Evolutionary conservation across 2,797 vertebrate genomes (phyloP).

Genomic region (Sciurus vulgaris): DNA sequence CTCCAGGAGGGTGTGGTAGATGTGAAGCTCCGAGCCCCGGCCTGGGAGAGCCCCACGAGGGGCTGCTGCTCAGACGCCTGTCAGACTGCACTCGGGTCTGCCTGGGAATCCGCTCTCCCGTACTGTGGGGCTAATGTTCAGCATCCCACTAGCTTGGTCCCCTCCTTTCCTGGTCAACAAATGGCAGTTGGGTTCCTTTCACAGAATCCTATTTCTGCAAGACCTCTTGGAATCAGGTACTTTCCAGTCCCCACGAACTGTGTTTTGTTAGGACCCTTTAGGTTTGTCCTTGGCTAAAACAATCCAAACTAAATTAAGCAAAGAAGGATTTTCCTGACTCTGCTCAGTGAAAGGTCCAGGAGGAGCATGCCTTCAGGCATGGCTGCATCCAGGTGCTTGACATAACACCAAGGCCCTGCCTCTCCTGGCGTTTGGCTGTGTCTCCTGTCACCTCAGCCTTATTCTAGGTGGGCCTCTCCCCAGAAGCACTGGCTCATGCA

Average conservation of each 20-base stretch:
- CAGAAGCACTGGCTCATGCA: not conserved
- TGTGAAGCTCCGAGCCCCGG: too few relatives aligned
- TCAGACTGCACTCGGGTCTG: too few relatives aligned
- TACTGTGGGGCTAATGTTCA: not conserved
- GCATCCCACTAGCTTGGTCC: fast-evolving
- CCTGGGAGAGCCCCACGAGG: too few relatives aligned
- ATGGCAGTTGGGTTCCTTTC: too few relatives aligned
- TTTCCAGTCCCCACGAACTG: too few relatives aligned
- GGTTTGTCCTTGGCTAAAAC: not conserved
- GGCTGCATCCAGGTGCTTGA: not conserved
- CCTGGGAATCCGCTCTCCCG: not conserved
- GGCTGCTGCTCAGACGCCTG: too few relatives aligned
- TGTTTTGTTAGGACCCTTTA: not conserved
- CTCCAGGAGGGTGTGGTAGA: not conserved
- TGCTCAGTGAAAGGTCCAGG: not conserved
- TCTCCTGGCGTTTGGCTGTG: fast-evolving
- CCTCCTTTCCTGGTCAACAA: fast-evolving
- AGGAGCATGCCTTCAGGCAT: not conserved
- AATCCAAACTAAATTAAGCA: not conserved
- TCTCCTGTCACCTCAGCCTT: too few relatives aligned
- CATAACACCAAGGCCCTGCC: not conserved
- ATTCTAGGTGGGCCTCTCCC: not conserved
- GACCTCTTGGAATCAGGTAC: not conserved
- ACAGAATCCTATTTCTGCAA: not conserved
- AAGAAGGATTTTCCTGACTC: not conserved